Evolutionary conservation across 2,888 invertebrate species (phyloP).

Genomic region (Leptothorax acervorum): DNA sequence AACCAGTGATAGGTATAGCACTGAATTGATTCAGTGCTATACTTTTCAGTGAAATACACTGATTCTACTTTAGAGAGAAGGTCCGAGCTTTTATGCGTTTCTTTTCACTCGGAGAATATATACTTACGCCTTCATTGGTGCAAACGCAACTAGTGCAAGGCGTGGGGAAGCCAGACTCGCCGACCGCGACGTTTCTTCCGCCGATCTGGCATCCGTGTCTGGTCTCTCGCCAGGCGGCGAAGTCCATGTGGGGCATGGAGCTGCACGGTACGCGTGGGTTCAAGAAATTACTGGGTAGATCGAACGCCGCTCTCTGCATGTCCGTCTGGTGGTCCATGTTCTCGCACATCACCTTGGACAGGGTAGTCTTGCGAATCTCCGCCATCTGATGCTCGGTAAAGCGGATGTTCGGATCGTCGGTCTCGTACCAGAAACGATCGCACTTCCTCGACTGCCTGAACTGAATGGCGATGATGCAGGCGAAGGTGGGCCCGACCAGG

Average conservation of each 20-base stretch:
- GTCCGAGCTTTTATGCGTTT: too few relatives aligned
- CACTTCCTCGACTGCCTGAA: slow-evolving; percentile 96
- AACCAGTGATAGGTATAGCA: too few relatives aligned
- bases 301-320: slow-evolving; percentile 96
- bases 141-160: slow-evolving; percentile 97
- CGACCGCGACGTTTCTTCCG: slow-evolving; percentile 91
- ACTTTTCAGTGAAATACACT: too few relatives aligned
- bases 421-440: slow-evolving; percentile 98
- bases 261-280: slow-evolving; percentile 95
- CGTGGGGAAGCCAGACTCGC: slow-evolving; percentile 95
- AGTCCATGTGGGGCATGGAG: slow-evolving; percentile 92
- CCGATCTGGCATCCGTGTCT: slow-evolving; percentile 94
- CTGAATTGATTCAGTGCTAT: too few relatives aligned
- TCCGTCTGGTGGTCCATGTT: slow-evolving; percentile 94
- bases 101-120: slow-evolving; percentile 66
- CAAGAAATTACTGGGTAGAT: slow-evolving; percentile 95
- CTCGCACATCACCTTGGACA: slow-evolving; percentile 95
- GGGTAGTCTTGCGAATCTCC: slow-evolving; percentile 94
- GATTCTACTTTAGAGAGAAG: too few relatives aligned
- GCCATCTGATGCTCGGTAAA: slow-evolving; percentile 95
- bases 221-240: slow-evolving; percentile 94
- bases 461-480: slow-evolving; percentile 97
- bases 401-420: slow-evolving; percentile 91
- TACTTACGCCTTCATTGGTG: slow-evolving; percentile 93
- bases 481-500: slow-evolving; percentile 97